Percentiles rank a stretch among this genome's conserved stretches.
Evolutionary conservation across 92 coral and sea anemone species (phyloP).

Genomic region (Nematostella vectensis): DNA sequence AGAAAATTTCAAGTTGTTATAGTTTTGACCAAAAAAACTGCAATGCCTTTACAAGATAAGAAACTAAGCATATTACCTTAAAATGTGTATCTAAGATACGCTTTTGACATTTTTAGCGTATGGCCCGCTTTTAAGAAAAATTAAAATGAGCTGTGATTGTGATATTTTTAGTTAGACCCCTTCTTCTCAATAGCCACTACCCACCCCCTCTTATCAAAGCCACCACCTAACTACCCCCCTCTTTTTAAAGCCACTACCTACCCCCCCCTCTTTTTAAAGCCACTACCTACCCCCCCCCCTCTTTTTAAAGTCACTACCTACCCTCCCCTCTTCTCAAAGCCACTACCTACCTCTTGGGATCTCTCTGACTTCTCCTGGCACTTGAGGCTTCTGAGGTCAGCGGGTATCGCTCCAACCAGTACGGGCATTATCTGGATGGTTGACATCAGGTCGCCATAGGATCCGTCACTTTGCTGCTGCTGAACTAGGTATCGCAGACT

Average conservation of each 20-base stretch:
- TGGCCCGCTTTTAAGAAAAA: too few species aligned
- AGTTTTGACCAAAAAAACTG: too few species aligned
- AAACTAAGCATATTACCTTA: too few species aligned
- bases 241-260: background rate
- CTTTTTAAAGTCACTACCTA: background rate
- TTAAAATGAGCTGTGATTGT: too few species aligned
- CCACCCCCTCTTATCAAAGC: background rate
- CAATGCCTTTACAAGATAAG: too few species aligned
- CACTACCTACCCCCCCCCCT: background rate
- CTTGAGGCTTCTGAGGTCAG: slow-evolving; percentile 26
- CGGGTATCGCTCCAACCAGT: slow-evolving; percentile 58
- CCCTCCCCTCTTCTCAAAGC: background rate
- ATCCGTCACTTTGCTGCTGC: slow-evolving; percentile 60
- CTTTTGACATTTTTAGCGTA: too few species aligned
- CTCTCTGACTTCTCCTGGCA: slow-evolving; percentile 6
- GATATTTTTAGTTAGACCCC: too few species aligned
- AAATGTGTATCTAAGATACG: too few species aligned
- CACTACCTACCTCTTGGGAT: background rate
- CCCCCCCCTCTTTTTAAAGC: background rate
- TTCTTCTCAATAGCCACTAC: too few species aligned
- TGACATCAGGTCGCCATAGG: slow-evolving; percentile 34
- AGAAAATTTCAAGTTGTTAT: too few species aligned
- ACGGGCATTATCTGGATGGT: slow-evolving; percentile 44
- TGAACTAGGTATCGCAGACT: slow-evolving; percentile 43
- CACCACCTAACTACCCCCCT: background rate